Evolutionary conservation across 1,140 invertebrate species (phyloP).

Genomic region (Periplaneta americana): DNA sequence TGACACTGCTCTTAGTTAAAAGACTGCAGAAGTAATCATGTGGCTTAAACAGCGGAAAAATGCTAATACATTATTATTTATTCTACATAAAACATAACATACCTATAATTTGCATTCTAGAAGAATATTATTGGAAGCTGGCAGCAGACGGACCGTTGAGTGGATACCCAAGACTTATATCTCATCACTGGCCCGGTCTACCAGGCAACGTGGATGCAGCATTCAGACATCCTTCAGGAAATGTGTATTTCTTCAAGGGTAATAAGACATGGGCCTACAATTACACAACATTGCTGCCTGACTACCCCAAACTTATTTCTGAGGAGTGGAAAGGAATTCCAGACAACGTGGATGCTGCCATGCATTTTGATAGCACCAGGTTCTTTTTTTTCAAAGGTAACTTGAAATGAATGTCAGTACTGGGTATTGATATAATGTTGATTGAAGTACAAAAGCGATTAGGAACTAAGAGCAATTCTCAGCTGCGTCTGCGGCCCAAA

Average conservation of each 20-base stretch:
- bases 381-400: background rate
- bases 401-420: no score
- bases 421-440: no score
- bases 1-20: no score
- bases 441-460: no score
- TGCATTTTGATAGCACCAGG: background rate
- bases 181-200: background rate
- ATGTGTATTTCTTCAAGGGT: background rate
- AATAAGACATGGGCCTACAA: background rate
- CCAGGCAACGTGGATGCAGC: background rate
- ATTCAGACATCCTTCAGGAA: background rate
- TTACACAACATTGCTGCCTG: background rate
- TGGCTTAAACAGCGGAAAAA: no score
- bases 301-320: background rate
- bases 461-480: no score
- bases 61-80: no score
- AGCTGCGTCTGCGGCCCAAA: no score
- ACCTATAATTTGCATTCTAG: no score
- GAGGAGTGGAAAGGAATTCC: background rate
- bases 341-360: background rate
- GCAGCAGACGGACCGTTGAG: background rate
- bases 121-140: background rate
- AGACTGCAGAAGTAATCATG: no score
- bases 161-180: background rate
- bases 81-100: no score